Conservation (phyloP, 2,888 invertebrate species). For the Falcaria lacertinaria region DNA sequence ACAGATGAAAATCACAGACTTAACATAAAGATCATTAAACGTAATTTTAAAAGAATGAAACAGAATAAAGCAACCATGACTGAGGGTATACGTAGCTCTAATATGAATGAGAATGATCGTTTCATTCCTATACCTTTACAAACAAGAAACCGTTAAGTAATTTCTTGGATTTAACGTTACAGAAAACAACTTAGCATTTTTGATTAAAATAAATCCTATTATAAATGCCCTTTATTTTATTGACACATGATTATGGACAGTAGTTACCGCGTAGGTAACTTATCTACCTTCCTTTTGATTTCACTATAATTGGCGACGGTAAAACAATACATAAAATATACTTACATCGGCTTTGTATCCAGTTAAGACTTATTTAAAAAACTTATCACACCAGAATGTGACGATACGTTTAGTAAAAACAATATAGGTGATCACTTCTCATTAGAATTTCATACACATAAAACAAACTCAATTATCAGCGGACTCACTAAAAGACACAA, state of each 20-base stretch:
- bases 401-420: neutral
- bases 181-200: neutral
- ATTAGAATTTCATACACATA: too few species aligned
- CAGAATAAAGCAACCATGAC: slow-evolving; percentile 4
- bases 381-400: neutral
- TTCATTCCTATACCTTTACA: slow-evolving; percentile 52
- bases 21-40: neutral
- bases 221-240: neutral
- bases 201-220: neutral
- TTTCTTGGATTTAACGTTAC: too few species aligned
- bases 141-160: slow-evolving; percentile 23
- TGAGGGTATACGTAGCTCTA: slow-evolving; percentile 9
- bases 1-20: neutral
- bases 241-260: too few species aligned
- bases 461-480: neutral
- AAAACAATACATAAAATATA: neutral
- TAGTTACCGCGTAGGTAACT: too few species aligned
- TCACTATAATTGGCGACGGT: neutral
- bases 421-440: neutral
- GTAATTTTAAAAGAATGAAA: slow-evolving; percentile 16
- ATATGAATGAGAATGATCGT: slow-evolving; percentile 30
- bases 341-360: neutral
- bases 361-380: neutral
- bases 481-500: neutral
- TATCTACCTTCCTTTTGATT: too few species aligned